Percentiles rank a stretch among this genome's conserved stretches.
phyloP scores from a whole-genome alignment of 2,888 invertebrate genomes.

The Abrostola tripartita region DNA sequence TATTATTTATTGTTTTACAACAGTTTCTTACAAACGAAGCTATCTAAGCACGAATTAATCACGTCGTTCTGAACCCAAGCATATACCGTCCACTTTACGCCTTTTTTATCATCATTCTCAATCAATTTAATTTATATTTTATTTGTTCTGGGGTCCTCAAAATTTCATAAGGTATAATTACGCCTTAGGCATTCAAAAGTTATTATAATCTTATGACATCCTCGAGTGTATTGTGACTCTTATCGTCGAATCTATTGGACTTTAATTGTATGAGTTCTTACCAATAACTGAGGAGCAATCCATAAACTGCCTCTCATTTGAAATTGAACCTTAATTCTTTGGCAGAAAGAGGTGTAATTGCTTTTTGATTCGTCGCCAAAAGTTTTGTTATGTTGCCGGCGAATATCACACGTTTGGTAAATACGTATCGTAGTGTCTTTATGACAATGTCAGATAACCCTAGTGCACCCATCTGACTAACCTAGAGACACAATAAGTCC shows the following conservation, averaged over 20 bases:
- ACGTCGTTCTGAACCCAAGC: slow-evolving; percentile 16
- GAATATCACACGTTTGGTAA: slow-evolving; percentile 56
- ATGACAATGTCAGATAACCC: slow-evolving; percentile 61
- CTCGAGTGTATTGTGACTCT: slow-evolving; percentile 50
- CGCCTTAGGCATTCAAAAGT: slow-evolving; percentile 57
- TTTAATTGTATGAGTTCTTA: slow-evolving; percentile 56
- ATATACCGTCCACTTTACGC: slow-evolving; percentile 45
- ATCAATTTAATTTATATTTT: slow-evolving; percentile 58
- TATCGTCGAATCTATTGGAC: slow-evolving; percentile 62
- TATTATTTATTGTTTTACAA: background rate
- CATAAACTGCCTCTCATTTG: background rate
- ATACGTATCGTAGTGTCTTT: slow-evolving; percentile 56
- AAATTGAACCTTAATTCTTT: slow-evolving; percentile 19
- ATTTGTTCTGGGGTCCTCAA: slow-evolving; percentile 58
- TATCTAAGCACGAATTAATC: slow-evolving; percentile 46
- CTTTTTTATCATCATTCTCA: slow-evolving; percentile 55
- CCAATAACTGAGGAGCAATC: slow-evolving; percentile 3
- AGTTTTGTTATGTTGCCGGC: slow-evolving; percentile 51
- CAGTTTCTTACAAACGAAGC: slow-evolving; percentile 6
- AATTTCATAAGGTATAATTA: slow-evolving; percentile 60
- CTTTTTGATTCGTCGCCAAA: background rate
- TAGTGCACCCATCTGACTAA: slow-evolving; percentile 55
- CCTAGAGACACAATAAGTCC: slow-evolving; percentile 63
- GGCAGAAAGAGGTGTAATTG: slow-evolving; percentile 1
- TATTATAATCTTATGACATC: slow-evolving; percentile 59